These are phyloP conservation scores for Diuraphis noxia DNA, from an alignment of 1,140 invertebrate species.

Conservation along the genomic window DNA sequence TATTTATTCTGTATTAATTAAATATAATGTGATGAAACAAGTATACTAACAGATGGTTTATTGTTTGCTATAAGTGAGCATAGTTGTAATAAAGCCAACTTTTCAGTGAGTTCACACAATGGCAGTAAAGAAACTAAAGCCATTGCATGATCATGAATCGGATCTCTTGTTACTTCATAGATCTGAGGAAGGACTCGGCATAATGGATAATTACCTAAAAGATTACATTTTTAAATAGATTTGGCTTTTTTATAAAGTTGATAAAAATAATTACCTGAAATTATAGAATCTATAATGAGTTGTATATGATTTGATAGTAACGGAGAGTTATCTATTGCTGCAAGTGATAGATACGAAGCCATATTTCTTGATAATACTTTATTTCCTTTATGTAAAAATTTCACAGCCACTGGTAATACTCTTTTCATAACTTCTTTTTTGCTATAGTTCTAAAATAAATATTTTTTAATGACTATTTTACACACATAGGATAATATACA, in stretches of 20 bases:
- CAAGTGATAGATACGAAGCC: conserved; percentile 87
- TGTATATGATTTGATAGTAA: conserved; percentile 83
- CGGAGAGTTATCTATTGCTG: conserved; percentile 87
- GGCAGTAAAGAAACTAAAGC: conserved; percentile 79
- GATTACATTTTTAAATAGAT: conserved; percentile 3
- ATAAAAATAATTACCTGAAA: conserved; percentile 68
- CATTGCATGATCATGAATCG: conserved; percentile 80
- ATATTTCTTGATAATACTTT: conserved; percentile 85
- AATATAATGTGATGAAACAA: not conserved
- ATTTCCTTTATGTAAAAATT: conserved; percentile 88
- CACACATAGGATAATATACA: not conserved
- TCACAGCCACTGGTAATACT: conserved; percentile 85
- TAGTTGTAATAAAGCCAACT: conserved; percentile 77
- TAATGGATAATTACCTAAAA: conserved; percentile 78
- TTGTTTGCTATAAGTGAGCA: conserved; percentile 79
- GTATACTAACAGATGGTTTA: conserved; percentile 70
- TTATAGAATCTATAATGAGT: conserved; percentile 85
- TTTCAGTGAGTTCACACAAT: conserved; percentile 80
- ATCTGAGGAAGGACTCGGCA: conserved; percentile 84
- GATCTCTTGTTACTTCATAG: conserved; percentile 82
- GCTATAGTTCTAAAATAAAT: conserved; percentile 74
- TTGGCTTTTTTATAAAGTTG: not conserved
- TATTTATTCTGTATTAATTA: not conserved
- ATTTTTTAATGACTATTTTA: conserved; percentile 37
- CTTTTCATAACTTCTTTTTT: conserved; percentile 87